Evolutionary conservation across 1,140 invertebrate genomes (phyloP).

Genomic region (Cephus cinctus): DNA sequence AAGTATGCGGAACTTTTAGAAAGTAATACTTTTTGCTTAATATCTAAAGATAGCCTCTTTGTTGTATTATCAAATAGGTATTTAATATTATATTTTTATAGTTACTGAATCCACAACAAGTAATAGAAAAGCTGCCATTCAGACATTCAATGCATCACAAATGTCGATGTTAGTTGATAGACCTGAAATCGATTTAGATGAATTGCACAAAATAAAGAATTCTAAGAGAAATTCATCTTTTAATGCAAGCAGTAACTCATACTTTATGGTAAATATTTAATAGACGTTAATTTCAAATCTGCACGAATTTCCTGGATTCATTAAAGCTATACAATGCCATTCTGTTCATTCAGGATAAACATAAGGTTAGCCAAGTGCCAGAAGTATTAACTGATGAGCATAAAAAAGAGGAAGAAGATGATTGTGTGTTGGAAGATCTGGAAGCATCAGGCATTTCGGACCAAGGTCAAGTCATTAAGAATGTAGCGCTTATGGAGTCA

Average conservation of each 20-base stretch:
- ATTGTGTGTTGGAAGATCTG: slow-evolving; percentile 16
- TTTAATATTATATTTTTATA: slow-evolving; percentile 42
- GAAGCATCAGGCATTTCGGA: slow-evolving; percentile 18
- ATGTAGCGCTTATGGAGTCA: slow-evolving; percentile 11
- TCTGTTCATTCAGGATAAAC: slow-evolving; percentile 1
- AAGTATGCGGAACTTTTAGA: slow-evolving; percentile 57
- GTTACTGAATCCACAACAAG: slow-evolving; percentile 62
- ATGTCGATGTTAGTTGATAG: slow-evolving; percentile 63
- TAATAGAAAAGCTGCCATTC: slow-evolving; percentile 64
- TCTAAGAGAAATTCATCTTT: neutral
- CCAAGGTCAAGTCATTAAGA: slow-evolving; percentile 17
- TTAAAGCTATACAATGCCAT: no score
- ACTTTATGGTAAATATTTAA: slow-evolving; percentile 3
- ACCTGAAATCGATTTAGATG: slow-evolving; percentile 56
- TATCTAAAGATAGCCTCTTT: neutral
- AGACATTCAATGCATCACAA: slow-evolving; percentile 63
- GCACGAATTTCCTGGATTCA: no score
- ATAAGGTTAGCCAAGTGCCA: no score
- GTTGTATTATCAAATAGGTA: slow-evolving; percentile 14
- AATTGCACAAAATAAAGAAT: slow-evolving; percentile 58
- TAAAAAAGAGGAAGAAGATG: slow-evolving; percentile 8
- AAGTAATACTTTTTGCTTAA: slow-evolving; percentile 43
- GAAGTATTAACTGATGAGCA: no score
- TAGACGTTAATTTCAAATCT: neutral
- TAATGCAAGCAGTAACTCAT: slow-evolving; percentile 13